Evolutionary conservation across 2,113 vertebrate species (phyloP), one percentile per base, ranked within the genome.

Genomic region (Chascanopsetta lugubris): DNA sequence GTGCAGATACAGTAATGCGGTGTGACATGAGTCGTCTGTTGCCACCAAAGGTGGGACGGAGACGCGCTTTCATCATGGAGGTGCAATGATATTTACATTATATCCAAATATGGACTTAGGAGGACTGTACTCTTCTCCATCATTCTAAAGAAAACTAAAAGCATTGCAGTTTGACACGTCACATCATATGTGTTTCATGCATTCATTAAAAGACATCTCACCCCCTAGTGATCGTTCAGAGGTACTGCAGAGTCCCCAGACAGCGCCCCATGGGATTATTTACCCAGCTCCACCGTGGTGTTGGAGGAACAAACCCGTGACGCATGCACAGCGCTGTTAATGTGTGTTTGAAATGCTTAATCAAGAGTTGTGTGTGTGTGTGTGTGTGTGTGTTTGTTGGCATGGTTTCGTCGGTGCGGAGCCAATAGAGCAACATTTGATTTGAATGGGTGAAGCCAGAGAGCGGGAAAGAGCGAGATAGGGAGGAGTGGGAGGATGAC

Each of bases 401-500:
- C 27, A 18, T n/a, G 0, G 61, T 42, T 43, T 9, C 34, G 55
- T 46, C 74, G 80, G 22, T 21, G 34, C 29, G 43, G 6, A 58
- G 72, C 22, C 54, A 70, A 30, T 68, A 51, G 62, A 43, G 42
- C 46, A 27, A n/a, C 30, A 25, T 81, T 64, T 59, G 71, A 87
- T 83, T 72, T 80, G 55, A 80, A 79, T 78, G 77, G 77, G 69
- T 48, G 59, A 42, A 75, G 53, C 61, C 13, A 65, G 60, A 40
- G 20, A 71, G 61, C 13, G 20, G 42, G 54, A 55, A 54, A 38
- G 60, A 65, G 34, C 40, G 68, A 66, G 27, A 58, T 2, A 34
- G 2, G 50, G 47, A 72, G 26, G 64, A 59, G 85, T 85, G 79
- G 85, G 85, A 84, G 84, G 79, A 87, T 84, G 83, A 85, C 84